Evolutionary conservation across 2,113 vertebrate genomes (phyloP).

Genomic region (Panthera uncia): DNA sequence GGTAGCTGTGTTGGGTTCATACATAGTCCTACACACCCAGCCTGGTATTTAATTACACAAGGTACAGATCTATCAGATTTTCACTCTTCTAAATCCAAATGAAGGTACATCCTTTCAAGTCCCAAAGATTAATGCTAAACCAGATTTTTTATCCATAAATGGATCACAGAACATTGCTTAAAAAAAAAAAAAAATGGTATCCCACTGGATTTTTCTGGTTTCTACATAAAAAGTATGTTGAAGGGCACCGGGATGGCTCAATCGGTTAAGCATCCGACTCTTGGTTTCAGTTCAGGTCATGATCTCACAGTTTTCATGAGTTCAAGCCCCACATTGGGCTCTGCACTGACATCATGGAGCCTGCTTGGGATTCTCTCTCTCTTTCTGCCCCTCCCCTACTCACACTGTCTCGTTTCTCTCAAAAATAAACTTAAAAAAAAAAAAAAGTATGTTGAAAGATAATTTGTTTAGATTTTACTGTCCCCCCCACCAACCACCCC

Average conservation of each 20-base stretch:
- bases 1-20: not conserved
- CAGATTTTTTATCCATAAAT: constrained; percentile 5
- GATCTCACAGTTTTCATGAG: too few species aligned
- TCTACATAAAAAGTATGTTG: not conserved
- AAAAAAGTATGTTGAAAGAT: not conserved
- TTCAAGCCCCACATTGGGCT: too few species aligned
- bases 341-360: too few species aligned
- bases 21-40: not conserved
- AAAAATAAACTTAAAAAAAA: not conserved
- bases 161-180: not conserved
- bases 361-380: too few species aligned
- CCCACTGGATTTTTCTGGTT: not conserved
- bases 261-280: too few species aligned
- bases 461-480: not conserved
- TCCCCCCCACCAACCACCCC: not conserved
- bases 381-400: too few species aligned
- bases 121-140: not conserved
- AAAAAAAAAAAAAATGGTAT: not conserved
- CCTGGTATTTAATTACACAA: not conserved
- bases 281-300: too few species aligned
- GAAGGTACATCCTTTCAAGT: not conserved
- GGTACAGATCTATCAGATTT: not conserved
- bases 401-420: too few species aligned
- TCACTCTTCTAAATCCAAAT: not conserved
- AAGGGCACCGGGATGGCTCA: too few species aligned